Evolutionary conservation across 2,113 vertebrate species (phyloP).

Genomic region (Nothocercus julius): DNA sequence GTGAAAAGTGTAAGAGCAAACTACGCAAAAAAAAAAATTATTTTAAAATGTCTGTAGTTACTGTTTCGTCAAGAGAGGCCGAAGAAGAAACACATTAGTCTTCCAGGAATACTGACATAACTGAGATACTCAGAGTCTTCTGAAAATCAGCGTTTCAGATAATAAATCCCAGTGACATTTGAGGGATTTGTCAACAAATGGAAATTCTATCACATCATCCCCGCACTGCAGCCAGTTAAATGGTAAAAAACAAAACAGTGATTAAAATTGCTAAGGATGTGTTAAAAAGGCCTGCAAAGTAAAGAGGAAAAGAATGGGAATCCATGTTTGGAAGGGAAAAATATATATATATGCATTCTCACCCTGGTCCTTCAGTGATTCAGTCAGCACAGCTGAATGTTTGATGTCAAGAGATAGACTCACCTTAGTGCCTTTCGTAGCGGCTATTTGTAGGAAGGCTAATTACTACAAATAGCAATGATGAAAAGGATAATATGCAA

Average conservation of each 20-base stretch:
- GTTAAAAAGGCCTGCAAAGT: not conserved
- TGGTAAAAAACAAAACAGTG: not conserved
- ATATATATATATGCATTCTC: not conserved
- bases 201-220: not conserved
- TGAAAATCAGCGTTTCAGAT: not conserved
- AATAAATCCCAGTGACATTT: not conserved
- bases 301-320: not conserved
- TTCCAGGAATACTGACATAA: not conserved
- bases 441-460: not conserved
- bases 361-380: not conserved
- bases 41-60: not conserved
- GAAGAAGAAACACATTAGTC: not conserved
- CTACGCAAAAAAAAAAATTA: not conserved
- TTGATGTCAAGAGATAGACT: not conserved
- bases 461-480: not conserved
- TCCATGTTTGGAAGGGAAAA: not conserved
- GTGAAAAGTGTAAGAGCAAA: not conserved
- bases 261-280: not conserved
- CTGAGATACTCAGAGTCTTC: not conserved
- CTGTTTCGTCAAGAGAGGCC: not conserved
- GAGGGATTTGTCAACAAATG: not conserved
- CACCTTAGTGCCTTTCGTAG: not conserved
- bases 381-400: not conserved
- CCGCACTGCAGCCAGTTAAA: not conserved
- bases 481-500: not conserved